A percentile compares a stretch with the other conserved stretches of the same genome.
These are phyloP conservation scores for Gymnocheta viridis DNA, from an alignment of 2,888 invertebrate species.

Conservation along the genomic window DNA sequence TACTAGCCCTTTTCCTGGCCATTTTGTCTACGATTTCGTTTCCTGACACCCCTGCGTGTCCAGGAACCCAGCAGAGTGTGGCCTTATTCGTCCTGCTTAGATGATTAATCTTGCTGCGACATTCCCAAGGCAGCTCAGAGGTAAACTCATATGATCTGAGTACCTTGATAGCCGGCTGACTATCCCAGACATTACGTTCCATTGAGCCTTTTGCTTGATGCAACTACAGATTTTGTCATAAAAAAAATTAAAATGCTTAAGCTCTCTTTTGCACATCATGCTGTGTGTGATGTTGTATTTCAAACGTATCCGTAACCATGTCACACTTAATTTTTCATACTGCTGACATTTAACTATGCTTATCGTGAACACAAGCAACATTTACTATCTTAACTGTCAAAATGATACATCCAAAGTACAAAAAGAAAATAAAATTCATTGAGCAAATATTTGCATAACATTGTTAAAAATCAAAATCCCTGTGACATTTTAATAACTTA, in stretches of 20 bases:
- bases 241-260: background rate
- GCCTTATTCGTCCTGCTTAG: too few species aligned
- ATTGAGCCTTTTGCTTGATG: background rate
- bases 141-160: too few species aligned
- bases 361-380: background rate
- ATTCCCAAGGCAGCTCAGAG: too few species aligned
- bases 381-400: constrained; percentile 10
- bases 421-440: background rate
- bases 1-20: too few species aligned
- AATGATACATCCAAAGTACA: background rate
- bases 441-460: background rate
- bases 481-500: too few species aligned
- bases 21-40: too few species aligned
- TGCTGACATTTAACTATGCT: constrained; percentile 4
- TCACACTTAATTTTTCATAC: background rate
- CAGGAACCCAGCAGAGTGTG: too few species aligned
- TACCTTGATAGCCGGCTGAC: background rate
- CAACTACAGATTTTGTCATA: background rate
- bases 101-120: too few species aligned
- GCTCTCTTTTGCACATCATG: background rate
- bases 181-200: background rate
- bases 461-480: background rate
- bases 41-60: too few species aligned
- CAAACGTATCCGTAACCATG: background rate
- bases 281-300: background rate